Base-by-base conservation (phyloP, 2,797 vertebrate species). In the Chelonia mydas region DNA sequence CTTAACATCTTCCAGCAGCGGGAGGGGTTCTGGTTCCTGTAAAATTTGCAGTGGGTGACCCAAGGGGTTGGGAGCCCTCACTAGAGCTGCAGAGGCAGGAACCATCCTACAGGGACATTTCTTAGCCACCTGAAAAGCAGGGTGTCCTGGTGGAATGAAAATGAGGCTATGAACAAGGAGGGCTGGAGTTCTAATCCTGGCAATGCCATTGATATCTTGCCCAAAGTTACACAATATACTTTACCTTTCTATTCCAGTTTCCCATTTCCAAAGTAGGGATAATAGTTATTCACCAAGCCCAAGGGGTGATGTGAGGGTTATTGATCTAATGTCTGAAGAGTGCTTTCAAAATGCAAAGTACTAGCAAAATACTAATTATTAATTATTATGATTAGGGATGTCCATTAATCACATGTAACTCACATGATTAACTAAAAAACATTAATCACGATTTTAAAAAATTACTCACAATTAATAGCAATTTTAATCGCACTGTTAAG, bases 21-120 rank as follows among this genome's bases (percentile, higher is more conserved):
- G 57, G 79, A 49, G 45, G 45, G 33, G 37, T 47, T 23, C 16
- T 80, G 54, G 33, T 79, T 49, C 87, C 79, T 84, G 57, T 45
- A 16, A 19, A 81, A 21, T 41, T 72, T 37, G n/a, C n/a, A 37
- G 5, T 41, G 31, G 68, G 87, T 94, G 93, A 88, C 88, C 55
- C 31, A 68, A 83, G 83, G 91, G 90, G 83, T 59, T 94, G 81
- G 91, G 87, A 85, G 88, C 81, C 84, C 82, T 83, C 76, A 93
- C 85, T 90, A 84, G 61, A 45, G 45, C 65, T 84, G 21, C 54
- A 68, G 86, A 76, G 86, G 84, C 65, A 53, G 5, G 79, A 78
- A 87, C 76, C 74, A 95, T 61, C 59, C 90, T 65, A 86, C 11
- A 84, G 47, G 27, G 59, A 79, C 65, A 51, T 51, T 53, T 11